Evolutionary conservation across 1,140 invertebrate genomes (phyloP), one percentile per base, ranked within the genome.

Genomic region (Acromyrmex heyeri): DNA sequence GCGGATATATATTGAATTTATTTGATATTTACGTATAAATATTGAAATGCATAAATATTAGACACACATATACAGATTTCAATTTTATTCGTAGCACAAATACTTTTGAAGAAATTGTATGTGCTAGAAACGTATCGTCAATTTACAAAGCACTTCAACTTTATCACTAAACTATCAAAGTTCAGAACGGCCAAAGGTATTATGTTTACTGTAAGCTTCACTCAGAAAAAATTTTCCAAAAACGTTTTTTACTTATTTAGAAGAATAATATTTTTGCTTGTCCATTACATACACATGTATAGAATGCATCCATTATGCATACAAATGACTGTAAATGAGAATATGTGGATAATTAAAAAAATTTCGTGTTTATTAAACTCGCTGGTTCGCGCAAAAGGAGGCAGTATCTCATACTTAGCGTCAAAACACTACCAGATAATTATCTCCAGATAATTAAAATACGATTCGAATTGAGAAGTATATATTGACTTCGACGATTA

Each of bases 111-210:
- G 48, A 83, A 61, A 83, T 83, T 83, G 55, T 14, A 82, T 61
- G 34, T 24, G 18, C 21, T 24, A 55, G 4, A 38, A 73, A 50
- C 38, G 79, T 38, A 73, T 34, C 18, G 34, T 82, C 79, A 83
- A 83, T 83, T 83, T 83, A 73, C 79, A 34, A 75, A 75, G 44
- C 79, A 73, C 79, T 83, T 50, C 55, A 83, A 75, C n/a, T 50
- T 73, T 83, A 75, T 82, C 55, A 73, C 53, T 48, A 30, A 27
- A 12, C 67, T 59, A 70, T 61, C 38, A 83, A n/a, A 44, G 27
- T 61, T 4, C 12, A 12, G 4, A 81, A 53, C n/a, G 18, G 8
- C 8, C 14, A 2, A 21, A 62, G 55, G 18, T 75, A 83, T 62
- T 61, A 62, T 34, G 27, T 61, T 48, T 18, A 24, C 24, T 59